Conservation (phyloP, 2,797 vertebrate genomes). For the Danio choprae region DNA sequence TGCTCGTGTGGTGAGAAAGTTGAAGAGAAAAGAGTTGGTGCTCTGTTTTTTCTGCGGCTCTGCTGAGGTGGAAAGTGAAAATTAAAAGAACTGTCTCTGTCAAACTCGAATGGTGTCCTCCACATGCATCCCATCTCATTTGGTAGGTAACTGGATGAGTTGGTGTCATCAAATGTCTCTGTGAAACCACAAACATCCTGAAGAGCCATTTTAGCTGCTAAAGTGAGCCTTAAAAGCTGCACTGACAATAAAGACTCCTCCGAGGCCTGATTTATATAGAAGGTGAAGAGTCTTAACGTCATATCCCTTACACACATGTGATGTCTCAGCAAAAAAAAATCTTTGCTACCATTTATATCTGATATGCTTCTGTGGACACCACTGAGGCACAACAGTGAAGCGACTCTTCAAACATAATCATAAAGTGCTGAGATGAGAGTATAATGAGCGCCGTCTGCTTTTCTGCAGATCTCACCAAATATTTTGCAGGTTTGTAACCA, state of each 20-base stretch:
- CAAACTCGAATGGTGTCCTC: constrained; percentile 35
- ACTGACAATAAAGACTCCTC: constrained; percentile 1
- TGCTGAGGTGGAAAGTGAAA: constrained; percentile 61
- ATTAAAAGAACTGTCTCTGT: constrained; percentile 51
- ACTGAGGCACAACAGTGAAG: constrained; percentile 67
- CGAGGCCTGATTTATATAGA: constrained; percentile 41
- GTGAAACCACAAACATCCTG: constrained; percentile 74
- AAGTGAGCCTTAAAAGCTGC: not conserved
- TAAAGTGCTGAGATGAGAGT: constrained; percentile 36
- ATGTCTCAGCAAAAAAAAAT: constrained; percentile 31
- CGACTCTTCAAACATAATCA: constrained; percentile 66
- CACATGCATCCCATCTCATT: constrained; percentile 45
- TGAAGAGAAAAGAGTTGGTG: not conserved
- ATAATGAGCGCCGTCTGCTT: not conserved
- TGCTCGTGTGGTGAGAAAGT: constrained; percentile 28
- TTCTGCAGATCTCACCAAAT: not conserved
- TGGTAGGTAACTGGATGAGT: constrained; percentile 20
- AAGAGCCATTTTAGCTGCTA: constrained; percentile 71
- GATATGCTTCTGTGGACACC: constrained; percentile 63
- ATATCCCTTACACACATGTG: constrained; percentile 1
- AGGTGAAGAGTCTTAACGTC: not conserved
- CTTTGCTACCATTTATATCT: constrained; percentile 57
- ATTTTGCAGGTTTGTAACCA: not conserved
- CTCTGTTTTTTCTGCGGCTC: constrained; percentile 18
- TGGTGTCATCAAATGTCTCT: constrained; percentile 45